phyloP scores from a whole-genome alignment of 2,888 invertebrate species.

The Brachyopa scutellaris region DNA sequence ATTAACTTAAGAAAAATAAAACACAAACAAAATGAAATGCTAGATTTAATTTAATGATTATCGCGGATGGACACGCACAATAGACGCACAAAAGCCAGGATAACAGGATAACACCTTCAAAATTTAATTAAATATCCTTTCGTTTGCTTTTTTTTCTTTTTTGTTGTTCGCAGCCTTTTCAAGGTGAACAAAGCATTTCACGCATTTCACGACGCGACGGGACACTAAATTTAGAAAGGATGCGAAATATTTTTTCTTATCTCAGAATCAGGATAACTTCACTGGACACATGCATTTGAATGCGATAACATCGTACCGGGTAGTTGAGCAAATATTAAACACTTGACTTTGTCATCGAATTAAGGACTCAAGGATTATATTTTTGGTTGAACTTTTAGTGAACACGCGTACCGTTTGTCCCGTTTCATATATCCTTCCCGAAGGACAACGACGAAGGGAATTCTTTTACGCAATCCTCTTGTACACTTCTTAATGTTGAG shows the following conservation, averaged over 20 bases:
- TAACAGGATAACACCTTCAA: conserved; percentile 47
- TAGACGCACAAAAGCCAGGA: conserved; percentile 11
- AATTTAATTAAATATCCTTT: conserved; percentile 58
- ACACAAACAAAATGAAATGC: conserved; percentile 37
- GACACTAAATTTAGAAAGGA: conserved; percentile 30
- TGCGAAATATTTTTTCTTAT: conserved; percentile 52
- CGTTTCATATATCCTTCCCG: conserved; percentile 57
- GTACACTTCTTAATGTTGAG: conserved; percentile 32
- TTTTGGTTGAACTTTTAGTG: conserved; percentile 1
- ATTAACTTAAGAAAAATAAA: background rate
- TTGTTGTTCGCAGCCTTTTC: conserved; percentile 25
- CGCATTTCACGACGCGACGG: conserved; percentile 20
- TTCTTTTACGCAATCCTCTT: conserved; percentile 71
- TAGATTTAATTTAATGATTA: conserved; percentile 43
- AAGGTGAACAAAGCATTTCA: background rate
- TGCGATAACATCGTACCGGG: conserved; percentile 8
- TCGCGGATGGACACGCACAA: conserved; percentile 56
- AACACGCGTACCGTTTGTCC: conserved; percentile 51
- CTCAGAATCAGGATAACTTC: conserved; percentile 29
- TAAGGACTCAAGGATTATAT: conserved; percentile 16
- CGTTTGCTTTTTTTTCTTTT: background rate
- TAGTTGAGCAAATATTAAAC: background rate
- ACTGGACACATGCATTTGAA: conserved; percentile 34
- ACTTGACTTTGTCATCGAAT: background rate
- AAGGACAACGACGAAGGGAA: conserved; percentile 57